A percentile compares a stretch with the other conserved stretches of the same genome.
phyloP scores from a whole-genome alignment of 2,888 invertebrate species.

The Ischnura elegans region DNA sequence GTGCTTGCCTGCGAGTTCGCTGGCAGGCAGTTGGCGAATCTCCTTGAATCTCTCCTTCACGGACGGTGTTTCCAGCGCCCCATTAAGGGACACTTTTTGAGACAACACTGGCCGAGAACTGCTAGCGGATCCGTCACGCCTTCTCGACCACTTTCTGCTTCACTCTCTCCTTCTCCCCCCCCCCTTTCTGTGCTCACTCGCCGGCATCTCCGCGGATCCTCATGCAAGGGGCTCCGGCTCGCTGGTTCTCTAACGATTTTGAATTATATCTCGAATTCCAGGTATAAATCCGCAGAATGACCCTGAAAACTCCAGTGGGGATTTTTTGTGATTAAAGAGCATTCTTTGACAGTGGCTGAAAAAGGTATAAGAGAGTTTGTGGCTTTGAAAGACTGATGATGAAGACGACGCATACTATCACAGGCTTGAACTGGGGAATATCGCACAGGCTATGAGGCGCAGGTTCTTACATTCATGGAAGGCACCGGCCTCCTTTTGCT shows the following conservation, averaged over 20 bases:
- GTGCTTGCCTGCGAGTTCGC: background rate
- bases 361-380: background rate
- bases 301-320: background rate
- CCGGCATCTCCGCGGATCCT: conserved; percentile 3
- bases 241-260: background rate
- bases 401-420: too few relatives aligned
- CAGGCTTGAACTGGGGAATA: too few relatives aligned
- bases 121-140: conserved; percentile 56
- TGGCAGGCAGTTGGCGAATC: background rate
- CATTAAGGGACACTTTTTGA: conserved; percentile 43
- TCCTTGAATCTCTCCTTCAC: conserved; percentile 61
- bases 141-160: background rate
- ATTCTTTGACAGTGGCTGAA: background rate
- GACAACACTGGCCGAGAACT: conserved; percentile 37
- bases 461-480: too few relatives aligned
- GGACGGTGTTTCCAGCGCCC: conserved; percentile 37
- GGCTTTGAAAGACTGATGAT: too few relatives aligned
- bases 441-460: too few relatives aligned
- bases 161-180: background rate
- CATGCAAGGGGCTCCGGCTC: background rate
- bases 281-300: background rate
- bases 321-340: background rate
- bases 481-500: too few relatives aligned
- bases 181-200: background rate
- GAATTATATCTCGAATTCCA: background rate